Percentiles rank a stretch among this genome's conserved stretches.
phyloP scores from a whole-genome alignment of 2,113 vertebrate species.

The Scatophagus argus region DNA sequence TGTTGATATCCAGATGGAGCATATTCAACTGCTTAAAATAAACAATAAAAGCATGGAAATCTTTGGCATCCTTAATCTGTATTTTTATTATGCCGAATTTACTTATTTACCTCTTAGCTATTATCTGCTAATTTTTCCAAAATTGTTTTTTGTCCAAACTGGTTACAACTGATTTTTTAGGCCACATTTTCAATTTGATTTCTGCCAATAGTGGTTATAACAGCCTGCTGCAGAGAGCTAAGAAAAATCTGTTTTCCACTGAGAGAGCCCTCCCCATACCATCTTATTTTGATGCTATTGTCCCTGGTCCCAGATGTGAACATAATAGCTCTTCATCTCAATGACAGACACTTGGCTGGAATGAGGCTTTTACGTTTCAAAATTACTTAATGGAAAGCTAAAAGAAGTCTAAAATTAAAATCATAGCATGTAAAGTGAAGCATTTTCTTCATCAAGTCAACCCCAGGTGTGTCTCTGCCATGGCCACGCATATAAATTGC shows the following conservation, averaged over 20 bases:
- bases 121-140: conserved; percentile 2
- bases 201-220: conserved; percentile 20
- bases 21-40: neutral
- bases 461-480: conserved; percentile 36
- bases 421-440: conserved; percentile 35
- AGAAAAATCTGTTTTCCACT: conserved; percentile 35
- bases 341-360: conserved; percentile 33
- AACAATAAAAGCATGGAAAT: neutral
- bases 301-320: conserved; percentile 63
- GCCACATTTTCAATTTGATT: conserved; percentile 36
- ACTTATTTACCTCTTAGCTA: neutral
- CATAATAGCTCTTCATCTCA: conserved; percentile 59
- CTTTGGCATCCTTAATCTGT: neutral
- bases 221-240: conserved; percentile 21
- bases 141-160: conserved; percentile 24
- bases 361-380: conserved; percentile 53
- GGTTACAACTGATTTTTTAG: conserved; percentile 26
- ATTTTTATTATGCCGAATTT: neutral
- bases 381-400: conserved; percentile 51
- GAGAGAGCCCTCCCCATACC: neutral
- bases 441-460: conserved; percentile 45
- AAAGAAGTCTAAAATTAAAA: conserved; percentile 45
- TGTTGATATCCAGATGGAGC: neutral
- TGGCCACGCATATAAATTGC: conserved; percentile 41
- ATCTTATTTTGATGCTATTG: conserved; percentile 36